phyloP scores from a whole-genome alignment of 2,797 vertebrate genomes.

The Malurus splendens region DNA sequence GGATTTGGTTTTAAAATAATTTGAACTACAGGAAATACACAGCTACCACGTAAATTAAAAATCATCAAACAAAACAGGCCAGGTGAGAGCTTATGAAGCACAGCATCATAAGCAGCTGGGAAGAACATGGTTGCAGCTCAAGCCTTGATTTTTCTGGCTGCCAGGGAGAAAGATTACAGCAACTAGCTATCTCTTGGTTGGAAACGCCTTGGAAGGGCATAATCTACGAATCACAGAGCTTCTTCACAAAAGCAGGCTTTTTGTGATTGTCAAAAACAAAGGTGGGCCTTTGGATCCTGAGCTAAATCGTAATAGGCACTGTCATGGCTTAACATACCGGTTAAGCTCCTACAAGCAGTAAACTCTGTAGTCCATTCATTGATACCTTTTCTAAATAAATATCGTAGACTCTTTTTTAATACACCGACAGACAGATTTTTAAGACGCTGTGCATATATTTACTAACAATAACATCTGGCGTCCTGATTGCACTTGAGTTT shows the following conservation, averaged over 20 bases:
- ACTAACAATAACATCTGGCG: background rate
- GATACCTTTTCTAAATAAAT: background rate
- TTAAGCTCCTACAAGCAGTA: background rate
- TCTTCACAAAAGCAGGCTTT: background rate
- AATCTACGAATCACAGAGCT: background rate
- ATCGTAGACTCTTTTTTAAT: background rate
- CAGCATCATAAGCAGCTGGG: background rate
- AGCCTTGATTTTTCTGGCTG: background rate
- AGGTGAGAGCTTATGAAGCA: background rate
- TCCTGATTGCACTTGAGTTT: background rate
- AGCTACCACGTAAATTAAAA: background rate
- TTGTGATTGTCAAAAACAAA: background rate
- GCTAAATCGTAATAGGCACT: background rate
- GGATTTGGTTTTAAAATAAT: background rate
- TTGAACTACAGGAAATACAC: background rate
- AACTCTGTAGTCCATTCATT: background rate
- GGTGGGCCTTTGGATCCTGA: background rate
- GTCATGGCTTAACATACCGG: fast-evolving
- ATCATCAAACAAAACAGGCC: background rate
- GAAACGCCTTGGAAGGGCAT: background rate
- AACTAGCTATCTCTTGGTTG: background rate
- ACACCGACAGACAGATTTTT: background rate
- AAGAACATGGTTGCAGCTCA: background rate
- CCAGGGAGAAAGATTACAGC: background rate
- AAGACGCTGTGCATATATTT: fast-evolving